These are phyloP conservation scores for Oppia nitens DNA, from an alignment of 1,140 invertebrate genomes.

Conservation along the genomic window DNA sequence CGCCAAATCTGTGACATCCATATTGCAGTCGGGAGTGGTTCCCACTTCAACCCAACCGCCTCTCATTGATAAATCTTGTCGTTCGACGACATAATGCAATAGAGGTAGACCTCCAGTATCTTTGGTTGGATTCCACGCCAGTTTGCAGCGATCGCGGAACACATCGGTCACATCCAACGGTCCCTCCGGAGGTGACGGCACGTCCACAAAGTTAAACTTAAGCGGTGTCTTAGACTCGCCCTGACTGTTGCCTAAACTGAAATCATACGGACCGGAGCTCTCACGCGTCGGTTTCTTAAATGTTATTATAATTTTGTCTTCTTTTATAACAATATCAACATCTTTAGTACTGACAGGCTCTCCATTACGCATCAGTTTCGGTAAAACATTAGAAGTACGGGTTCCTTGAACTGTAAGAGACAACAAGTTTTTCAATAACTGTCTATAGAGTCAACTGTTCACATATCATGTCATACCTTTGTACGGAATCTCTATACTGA, in stretches of 20 bases:
- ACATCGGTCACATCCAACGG: slow-evolving; percentile 75
- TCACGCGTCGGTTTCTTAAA: slow-evolving; percentile 71
- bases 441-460: not conserved
- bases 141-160: slow-evolving; percentile 73
- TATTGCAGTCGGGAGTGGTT: slow-evolving; percentile 41
- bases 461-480: slow-evolving; percentile 44
- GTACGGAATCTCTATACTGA: slow-evolving; percentile 55
- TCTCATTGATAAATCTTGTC: slow-evolving; percentile 53
- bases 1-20: slow-evolving; percentile 68
- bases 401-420: slow-evolving; percentile 53
- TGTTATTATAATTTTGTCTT: slow-evolving; percentile 73
- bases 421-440: not conserved
- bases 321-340: slow-evolving; percentile 67
- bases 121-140: slow-evolving; percentile 74
- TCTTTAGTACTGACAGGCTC: slow-evolving; percentile 68
- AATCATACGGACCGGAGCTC: slow-evolving; percentile 57
- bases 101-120: slow-evolving; percentile 86
- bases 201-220: slow-evolving; percentile 50
- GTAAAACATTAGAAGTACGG: slow-evolving; percentile 62
- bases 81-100: slow-evolving; percentile 79
- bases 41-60: slow-evolving; percentile 69
- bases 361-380: slow-evolving; percentile 72
- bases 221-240: slow-evolving; percentile 70
- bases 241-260: slow-evolving; percentile 67
- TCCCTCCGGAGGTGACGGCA: slow-evolving; percentile 64